These are phyloP conservation scores for Neodiprion pinetum DNA, from an alignment of 1,140 invertebrate genomes.

Conservation along the genomic window DNA sequence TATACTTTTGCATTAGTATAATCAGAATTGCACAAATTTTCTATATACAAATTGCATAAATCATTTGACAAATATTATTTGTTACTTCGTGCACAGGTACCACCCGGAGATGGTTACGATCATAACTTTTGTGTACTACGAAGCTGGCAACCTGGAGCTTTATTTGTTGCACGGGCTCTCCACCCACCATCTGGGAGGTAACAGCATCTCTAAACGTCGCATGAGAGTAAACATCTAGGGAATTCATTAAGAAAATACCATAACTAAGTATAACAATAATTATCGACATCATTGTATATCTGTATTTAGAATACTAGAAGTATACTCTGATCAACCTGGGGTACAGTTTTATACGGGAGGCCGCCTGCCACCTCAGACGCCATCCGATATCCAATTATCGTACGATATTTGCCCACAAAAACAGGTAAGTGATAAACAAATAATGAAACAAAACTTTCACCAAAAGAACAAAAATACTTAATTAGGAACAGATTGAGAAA, in stretches of 20 bases:
- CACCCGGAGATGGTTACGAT: slow-evolving; percentile 66
- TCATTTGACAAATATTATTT: no score
- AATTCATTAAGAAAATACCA: background rate
- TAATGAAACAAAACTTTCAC: background rate
- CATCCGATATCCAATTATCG: slow-evolving; percentile 9
- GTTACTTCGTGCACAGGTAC: slow-evolving; percentile 27
- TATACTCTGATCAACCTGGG: slow-evolving; percentile 84
- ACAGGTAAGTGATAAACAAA: background rate
- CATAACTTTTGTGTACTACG: slow-evolving; percentile 68
- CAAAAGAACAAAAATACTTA: no score
- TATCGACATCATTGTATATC: background rate
- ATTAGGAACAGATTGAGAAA: background rate
- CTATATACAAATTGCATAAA: no score
- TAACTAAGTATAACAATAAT: background rate
- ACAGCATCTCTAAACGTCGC: background rate
- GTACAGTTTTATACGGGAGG: slow-evolving; percentile 89
- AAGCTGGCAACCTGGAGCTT: slow-evolving; percentile 30
- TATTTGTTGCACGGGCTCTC: slow-evolving; percentile 60
- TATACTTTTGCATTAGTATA: no score
- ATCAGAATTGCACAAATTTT: no score
- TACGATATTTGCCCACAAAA: background rate
- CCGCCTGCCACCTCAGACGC: slow-evolving; percentile 65
- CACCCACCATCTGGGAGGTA: slow-evolving; percentile 71
- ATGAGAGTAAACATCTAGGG: slow-evolving; percentile 9
- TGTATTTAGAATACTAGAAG: slow-evolving; percentile 68